Conservation (phyloP, 2,888 invertebrate species). For the Pycnomerus fuliginosus region DNA sequence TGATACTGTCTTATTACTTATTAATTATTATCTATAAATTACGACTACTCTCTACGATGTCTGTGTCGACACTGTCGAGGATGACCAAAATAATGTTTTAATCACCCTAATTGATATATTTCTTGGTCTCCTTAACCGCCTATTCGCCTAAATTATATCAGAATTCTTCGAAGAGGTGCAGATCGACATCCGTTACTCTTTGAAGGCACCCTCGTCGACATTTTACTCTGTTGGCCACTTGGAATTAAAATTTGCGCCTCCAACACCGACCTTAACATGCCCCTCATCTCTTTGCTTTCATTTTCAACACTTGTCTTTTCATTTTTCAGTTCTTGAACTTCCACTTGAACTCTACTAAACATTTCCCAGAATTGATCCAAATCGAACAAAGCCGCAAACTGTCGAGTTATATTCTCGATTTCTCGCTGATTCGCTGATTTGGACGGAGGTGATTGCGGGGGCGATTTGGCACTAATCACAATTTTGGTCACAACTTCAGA, state of each 20-base stretch:
- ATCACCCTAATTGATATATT: no score
- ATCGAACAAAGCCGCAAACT: constrained; percentile 33
- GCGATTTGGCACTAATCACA: constrained; percentile 10
- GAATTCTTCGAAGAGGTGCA: constrained; percentile 11
- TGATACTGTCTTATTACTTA: no score
- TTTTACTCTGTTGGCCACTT: constrained; percentile 28
- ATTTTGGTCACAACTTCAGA: constrained; percentile 12
- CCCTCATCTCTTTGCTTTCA: constrained; percentile 54
- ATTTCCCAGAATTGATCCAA: constrained; percentile 58
- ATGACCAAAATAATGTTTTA: no score
- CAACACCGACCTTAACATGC: constrained; percentile 46
- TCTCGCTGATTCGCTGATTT: constrained; percentile 5
- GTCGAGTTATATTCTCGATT: neutral
- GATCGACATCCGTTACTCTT: constrained; percentile 27
- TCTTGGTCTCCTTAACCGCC: no score
- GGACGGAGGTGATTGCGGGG: constrained; percentile 15
- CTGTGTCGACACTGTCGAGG: no score
- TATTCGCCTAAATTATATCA: no score
- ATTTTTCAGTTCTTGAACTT: constrained; percentile 48
- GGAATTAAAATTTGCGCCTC: constrained; percentile 42
- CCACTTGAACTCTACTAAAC: constrained; percentile 54
- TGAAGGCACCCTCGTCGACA: constrained; percentile 34
- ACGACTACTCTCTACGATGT: no score
- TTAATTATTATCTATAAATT: no score
- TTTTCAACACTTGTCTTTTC: constrained; percentile 50